Evolutionary conservation across 2,113 vertebrate genomes (phyloP), one percentile per base, ranked within the genome.

Genomic region (Rallus limicola): DNA sequence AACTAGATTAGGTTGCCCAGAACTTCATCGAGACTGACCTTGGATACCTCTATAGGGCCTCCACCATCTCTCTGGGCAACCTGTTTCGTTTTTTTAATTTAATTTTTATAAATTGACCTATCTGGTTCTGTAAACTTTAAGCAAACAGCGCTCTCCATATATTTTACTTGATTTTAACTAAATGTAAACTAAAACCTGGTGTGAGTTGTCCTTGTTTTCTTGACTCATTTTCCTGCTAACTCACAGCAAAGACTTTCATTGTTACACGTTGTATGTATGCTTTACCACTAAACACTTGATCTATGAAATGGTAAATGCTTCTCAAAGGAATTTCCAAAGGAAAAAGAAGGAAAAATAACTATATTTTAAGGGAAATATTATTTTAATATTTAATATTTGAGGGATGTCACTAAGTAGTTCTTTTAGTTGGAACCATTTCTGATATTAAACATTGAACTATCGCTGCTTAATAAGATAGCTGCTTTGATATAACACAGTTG

Each of bases 261-360:
- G 1, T 44, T 75, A 42, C 0, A 1, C 1, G 26, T 7, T 67
- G 5, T 23, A 26, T 15, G 1, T 48, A 59, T 87, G 2, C 23
- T 92, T 44, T 70, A 52, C 29, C 26, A 46, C 52, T 67, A 50
- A 87, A 81, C 8, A 31, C 6, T 75, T 34, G 38, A 59, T 84
- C 11, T 6, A 25, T 46, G 8, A 82, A 82, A 69, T 42, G 15
- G 21, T 56, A 87, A 72, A 82, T 81, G 16, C 2, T 79, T 79
- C 13, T 55, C 46, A 44, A 69, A 68, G 13, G 60, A 67, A 77
- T 31, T 94, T 83, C 20, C 5, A 29, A 59, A 63, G 25, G 25
- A 42, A 42, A 71, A 48, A 9, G 4, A 5, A 40, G 4, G 4
- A 40, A 84, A 59, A 42, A 5, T 69, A 67, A 17, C 5, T 29